Percentiles rank a stretch among this genome's conserved stretches.
These are phyloP conservation scores for Myotis myotis DNA, from an alignment of 2,797 vertebrate genomes.

Conservation along the genomic window DNA sequence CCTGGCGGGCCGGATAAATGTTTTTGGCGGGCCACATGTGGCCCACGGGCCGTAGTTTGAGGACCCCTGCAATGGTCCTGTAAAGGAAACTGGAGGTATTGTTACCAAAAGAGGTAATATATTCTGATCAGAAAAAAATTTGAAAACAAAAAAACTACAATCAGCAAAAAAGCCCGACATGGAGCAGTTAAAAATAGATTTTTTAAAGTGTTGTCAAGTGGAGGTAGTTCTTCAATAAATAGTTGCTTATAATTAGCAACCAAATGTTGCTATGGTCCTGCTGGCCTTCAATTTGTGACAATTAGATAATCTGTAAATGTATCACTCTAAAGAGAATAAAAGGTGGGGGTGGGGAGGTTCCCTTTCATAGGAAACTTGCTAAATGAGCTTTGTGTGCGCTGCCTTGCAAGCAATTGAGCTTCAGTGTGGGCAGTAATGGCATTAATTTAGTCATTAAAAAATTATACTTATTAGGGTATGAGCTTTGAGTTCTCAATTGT, in stretches of 20 bases:
- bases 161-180: neutral
- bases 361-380: neutral
- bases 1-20: no score
- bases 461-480: neutral
- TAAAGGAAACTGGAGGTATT: neutral
- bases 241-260: neutral
- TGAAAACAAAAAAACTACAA: neutral
- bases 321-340: neutral
- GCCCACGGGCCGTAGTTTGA: no score
- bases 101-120: neutral
- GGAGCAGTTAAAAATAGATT: neutral
- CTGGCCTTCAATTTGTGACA: neutral
- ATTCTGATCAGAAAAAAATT: neutral
- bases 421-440: neutral
- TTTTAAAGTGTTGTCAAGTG: neutral
- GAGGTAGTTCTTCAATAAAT: neutral
- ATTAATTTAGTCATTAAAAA: neutral
- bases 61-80: neutral
- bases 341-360: neutral
- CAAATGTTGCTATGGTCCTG: neutral
- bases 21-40: no score
- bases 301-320: slow-evolving; percentile 10
- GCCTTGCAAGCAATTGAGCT: neutral
- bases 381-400: neutral
- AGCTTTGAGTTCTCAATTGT: slow-evolving; percentile 14